Base-by-base conservation (phyloP, 1,140 invertebrate genomes). In the Helicorthomorpha holstii region DNA sequence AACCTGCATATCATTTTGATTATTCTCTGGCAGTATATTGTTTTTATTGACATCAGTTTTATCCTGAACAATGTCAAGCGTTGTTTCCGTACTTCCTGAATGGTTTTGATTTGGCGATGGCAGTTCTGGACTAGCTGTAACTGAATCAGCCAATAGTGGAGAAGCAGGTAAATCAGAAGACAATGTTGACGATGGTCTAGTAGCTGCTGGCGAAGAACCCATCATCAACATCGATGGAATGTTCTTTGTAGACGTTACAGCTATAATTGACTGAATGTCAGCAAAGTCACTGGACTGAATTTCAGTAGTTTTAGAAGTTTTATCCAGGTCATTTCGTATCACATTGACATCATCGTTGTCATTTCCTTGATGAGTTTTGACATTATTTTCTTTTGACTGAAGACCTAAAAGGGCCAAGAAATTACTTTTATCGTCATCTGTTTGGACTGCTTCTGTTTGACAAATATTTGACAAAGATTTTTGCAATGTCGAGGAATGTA, bases 241-340 rank as follows among this genome's bases (percentile, higher is more conserved):
- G 25, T 75, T 73, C 1, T 75, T 70, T 38, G 76, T 73, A 42
- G 79, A 78, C 14, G 82, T 83, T 27, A 84, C 77, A 1, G 79
- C 80, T 24, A 87, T 70, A 48, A 87, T 87, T 2, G 81, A 83
- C 58, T 83, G 80, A 24, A 88, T 86, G 57, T 87, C 84, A n/a
- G 84, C 84, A 47, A 87, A 65, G 59, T 88, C 62, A 49, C 53
- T 51, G 16, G 7, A 16, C 7, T 16, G 7, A 22, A 12, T 21
- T 34, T 52, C 48, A 7, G 12, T 49, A 12, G n/a, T 14, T 12
- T 34, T 22, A 43, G 24, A 81, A 62, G 78, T 79, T n/a, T n/a
- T n/a, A n/a, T n/a, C n/a, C n/a, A n/a, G n/a, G 42, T 26, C 24
- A 10, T 72, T 73, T 23, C n/a, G 7, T 19, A 22, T 1, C 22